Evolutionary conservation across 2,797 vertebrate genomes (phyloP).

Genomic region (Melanotaenia parkinsoni): DNA sequence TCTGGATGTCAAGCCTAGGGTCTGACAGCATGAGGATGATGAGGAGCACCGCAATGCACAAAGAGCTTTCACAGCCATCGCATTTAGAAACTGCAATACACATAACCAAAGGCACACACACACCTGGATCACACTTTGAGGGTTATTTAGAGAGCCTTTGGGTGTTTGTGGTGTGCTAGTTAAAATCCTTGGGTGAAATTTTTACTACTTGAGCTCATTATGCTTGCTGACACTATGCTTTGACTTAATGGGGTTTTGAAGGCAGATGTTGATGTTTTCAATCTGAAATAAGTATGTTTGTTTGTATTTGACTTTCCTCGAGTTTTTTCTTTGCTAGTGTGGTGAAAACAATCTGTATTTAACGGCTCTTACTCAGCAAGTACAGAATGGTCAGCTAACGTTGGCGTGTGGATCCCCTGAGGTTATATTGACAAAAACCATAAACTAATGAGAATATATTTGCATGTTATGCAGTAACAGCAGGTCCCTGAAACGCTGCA

Average conservation of each 20-base stretch:
- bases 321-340: background rate
- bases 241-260: slow-evolving; percentile 13
- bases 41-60: slow-evolving; percentile 50
- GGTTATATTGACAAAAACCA: background rate
- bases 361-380: background rate
- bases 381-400: background rate
- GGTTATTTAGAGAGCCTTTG: slow-evolving; percentile 47
- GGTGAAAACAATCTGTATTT: background rate
- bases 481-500: background rate
- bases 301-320: background rate
- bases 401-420: background rate
- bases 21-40: slow-evolving; percentile 53
- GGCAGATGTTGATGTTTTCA: slow-evolving; percentile 12
- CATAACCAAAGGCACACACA: slow-evolving; percentile 28
- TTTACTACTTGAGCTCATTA: slow-evolving; percentile 22
- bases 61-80: slow-evolving; percentile 56
- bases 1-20: slow-evolving; percentile 53
- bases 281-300: slow-evolving; percentile 3
- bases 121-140: slow-evolving; percentile 63
- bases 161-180: slow-evolving; percentile 46
- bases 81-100: slow-evolving; percentile 41
- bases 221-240: background rate
- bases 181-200: slow-evolving; percentile 39
- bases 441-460: background rate
- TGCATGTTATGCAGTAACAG: background rate